Conservation (phyloP, 2,888 invertebrate genomes). For the Lasius fuliginosus region DNA sequence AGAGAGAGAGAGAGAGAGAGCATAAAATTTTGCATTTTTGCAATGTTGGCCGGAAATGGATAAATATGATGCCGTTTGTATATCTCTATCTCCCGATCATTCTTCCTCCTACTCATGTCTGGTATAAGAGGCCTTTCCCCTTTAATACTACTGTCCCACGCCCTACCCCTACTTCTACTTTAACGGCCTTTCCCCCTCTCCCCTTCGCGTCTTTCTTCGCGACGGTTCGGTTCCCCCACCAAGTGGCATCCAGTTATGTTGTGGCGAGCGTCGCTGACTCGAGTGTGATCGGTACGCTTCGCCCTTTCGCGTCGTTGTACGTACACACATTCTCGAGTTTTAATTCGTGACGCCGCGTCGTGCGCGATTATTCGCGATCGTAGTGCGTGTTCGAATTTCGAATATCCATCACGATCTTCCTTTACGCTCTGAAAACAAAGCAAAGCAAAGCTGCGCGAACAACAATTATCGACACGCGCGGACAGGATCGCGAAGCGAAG, state of each 20-base stretch:
- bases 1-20: neutral
- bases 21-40: neutral
- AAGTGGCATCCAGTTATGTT: constrained; percentile 85
- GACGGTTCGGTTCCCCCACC: constrained; percentile 79
- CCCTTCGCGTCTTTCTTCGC: constrained; percentile 69
- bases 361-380: neutral
- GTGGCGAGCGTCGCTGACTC: constrained; percentile 77
- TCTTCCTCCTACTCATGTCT: neutral
- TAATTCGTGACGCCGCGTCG: neutral
- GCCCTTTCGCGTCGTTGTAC: constrained; percentile 27
- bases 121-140: constrained; percentile 55
- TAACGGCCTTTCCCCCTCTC: constrained; percentile 31
- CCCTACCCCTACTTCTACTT: constrained; percentile 52
- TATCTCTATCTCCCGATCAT: neutral
- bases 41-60: neutral
- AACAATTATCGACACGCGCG: neutral
- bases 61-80: neutral
- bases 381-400: constrained; percentile 30
- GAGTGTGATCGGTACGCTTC: constrained; percentile 10
- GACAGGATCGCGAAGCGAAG: neutral
- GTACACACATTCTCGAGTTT: neutral
- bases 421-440: neutral
- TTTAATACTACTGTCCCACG: constrained; percentile 38
- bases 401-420: neutral
- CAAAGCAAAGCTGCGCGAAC: neutral